A percentile compares a stretch with the other conserved stretches of the same genome.
phyloP scores from a whole-genome alignment of 2,113 vertebrate genomes.

The Cochlearius cochlearius region DNA sequence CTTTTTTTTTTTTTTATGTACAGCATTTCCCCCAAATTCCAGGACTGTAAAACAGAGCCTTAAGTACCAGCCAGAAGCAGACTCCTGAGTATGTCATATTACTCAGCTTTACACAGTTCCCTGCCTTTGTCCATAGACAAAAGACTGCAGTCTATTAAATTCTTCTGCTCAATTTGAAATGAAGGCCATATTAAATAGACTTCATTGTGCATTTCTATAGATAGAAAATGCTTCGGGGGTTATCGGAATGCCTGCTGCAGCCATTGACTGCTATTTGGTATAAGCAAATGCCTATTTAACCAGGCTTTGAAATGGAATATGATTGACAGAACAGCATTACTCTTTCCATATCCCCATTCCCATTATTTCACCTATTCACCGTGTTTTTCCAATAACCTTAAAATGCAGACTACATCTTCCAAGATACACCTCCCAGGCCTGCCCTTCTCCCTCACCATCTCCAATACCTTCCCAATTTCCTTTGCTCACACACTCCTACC shows the following conservation, averaged over 20 bases:
- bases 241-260: background rate
- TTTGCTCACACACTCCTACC: background rate
- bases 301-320: background rate
- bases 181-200: constrained; percentile 14
- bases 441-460: background rate
- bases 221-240: background rate
- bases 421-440: background rate
- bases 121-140: constrained; percentile 31
- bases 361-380: background rate
- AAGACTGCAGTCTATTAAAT: constrained; percentile 43
- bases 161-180: constrained; percentile 43
- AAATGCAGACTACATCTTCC: background rate
- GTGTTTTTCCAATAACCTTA: background rate
- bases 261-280: background rate
- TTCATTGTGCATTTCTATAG: constrained; percentile 3
- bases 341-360: background rate
- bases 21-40: constrained; percentile 43
- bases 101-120: background rate
- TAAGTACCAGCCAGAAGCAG: constrained; percentile 28
- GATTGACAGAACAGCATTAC: background rate
- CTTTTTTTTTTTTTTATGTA: background rate
- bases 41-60: constrained; percentile 9
- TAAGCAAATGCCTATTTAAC: constrained; percentile 26
- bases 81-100: constrained; percentile 20
- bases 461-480: background rate